Conservation (phyloP, 2,888 invertebrate genomes). For the Tachystola acroxantha region DNA sequence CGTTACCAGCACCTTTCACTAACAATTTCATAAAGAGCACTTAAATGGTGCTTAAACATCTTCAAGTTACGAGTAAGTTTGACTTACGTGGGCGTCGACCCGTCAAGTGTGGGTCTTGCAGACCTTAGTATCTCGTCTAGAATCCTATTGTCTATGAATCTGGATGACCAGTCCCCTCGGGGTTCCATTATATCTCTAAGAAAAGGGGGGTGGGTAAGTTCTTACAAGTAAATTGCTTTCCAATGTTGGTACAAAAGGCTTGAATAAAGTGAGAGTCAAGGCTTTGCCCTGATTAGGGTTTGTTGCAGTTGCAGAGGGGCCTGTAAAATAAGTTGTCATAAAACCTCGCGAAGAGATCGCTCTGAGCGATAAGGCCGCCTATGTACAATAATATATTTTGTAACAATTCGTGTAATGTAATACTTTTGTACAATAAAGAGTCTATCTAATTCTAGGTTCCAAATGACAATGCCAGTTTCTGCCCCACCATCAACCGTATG, state of each 20-base stretch:
- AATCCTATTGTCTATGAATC: background rate
- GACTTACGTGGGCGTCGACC: slow-evolving; percentile 16
- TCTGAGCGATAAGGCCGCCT: too few relatives aligned
- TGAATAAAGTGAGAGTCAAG: slow-evolving; percentile 14
- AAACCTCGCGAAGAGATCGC: too few relatives aligned
- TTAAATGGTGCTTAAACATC: slow-evolving; percentile 40
- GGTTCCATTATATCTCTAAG: too few relatives aligned
- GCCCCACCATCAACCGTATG: too few relatives aligned
- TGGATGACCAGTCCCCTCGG: too few relatives aligned
- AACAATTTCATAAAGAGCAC: slow-evolving; percentile 35
- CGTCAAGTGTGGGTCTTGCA: slow-evolving; percentile 44
- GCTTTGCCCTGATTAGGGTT: slow-evolving; percentile 23
- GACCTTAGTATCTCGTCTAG: slow-evolving; percentile 5
- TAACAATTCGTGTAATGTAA: too few relatives aligned
- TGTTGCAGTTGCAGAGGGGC: too few relatives aligned
- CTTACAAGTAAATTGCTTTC: slow-evolving; percentile 47
- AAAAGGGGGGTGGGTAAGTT: slow-evolving; percentile 12
- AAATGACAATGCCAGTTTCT: too few relatives aligned
- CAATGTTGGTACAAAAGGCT: slow-evolving; percentile 39
- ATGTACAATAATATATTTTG: too few relatives aligned
- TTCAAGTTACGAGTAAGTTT: slow-evolving; percentile 37
- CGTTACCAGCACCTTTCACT: background rate
- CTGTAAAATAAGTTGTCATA: too few relatives aligned
- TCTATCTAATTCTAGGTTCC: too few relatives aligned
- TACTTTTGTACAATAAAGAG: too few relatives aligned